Evolutionary conservation across 2,113 vertebrate species (phyloP), one percentile per base, ranked within the genome.

Genomic region (Pelodiscus sinensis): DNA sequence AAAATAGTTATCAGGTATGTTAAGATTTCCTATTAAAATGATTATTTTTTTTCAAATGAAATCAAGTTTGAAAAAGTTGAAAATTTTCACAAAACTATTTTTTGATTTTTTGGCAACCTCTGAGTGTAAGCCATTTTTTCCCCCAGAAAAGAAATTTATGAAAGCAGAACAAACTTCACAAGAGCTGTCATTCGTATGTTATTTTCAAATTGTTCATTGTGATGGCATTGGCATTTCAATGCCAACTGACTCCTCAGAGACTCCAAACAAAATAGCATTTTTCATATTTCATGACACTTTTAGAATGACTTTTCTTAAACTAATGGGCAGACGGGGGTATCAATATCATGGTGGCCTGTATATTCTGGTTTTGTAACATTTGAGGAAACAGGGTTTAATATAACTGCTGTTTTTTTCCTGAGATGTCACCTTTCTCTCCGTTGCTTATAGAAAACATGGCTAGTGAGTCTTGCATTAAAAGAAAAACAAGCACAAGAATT

Each of bases 201-300:
- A 62, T 52, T 89, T 97, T 88, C 11, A 84, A 31, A 80, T 91
- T 92, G 16, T 86, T 82, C 50, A 31, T 79, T 89, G 22, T 55
- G 27, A 15, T 81, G 4, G 16, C 86, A 73, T 85, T 91, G 90
- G 9, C 21, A 92, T 95, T 93, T 79, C 9, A 89, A 19, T 86
- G 92, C n/a, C 77, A 87, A 84, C 2, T 1, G 88, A 91, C 85
- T 86, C 38, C 27, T 81, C 38, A 12, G 54, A 90, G 58, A 89
- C 50, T 19, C 80, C n/a, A 91, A 44, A 78, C 27, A 6, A 92
- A 91, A 92, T 25, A 88, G 3, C 1, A 62, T 62, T 78, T 86
- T 94, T 84, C 25, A 56, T 44, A 79, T 57, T 92, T 54, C 6
- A 2, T 68, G 19, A 60, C 9, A 50, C 4, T 79, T 89, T 51